Evolutionary conservation across 2,888 invertebrate genomes (phyloP).

Genomic region (Eustalomyia histrio): DNA sequence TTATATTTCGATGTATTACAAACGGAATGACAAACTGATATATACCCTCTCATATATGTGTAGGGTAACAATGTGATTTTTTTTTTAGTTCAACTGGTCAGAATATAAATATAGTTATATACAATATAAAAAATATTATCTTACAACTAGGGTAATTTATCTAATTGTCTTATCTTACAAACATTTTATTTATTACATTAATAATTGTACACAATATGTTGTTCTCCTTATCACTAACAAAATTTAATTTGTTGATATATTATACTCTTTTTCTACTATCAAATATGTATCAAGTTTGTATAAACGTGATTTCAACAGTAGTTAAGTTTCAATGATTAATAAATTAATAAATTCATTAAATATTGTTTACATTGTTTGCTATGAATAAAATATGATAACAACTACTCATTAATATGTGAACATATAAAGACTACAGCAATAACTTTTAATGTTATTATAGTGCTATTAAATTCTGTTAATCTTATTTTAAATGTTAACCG

Average conservation of each 20-base stretch:
- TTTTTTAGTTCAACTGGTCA: too few relatives aligned
- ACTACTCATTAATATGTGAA: background rate
- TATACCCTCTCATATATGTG: too few relatives aligned
- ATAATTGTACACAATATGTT: background rate
- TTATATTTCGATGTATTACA: too few relatives aligned
- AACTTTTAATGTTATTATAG: constrained; percentile 1
- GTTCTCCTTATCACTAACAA: background rate
- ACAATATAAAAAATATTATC: too few relatives aligned
- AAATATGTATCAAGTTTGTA: background rate
- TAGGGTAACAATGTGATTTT: too few relatives aligned
- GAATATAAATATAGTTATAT: too few relatives aligned
- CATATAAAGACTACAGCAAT: constrained; percentile 5
- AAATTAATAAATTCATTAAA: background rate
- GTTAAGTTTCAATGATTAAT: constrained; percentile 21
- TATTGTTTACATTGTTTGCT: constrained; percentile 1
- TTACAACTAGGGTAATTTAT: too few relatives aligned
- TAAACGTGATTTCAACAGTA: background rate
- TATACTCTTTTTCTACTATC: background rate
- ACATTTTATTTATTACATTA: background rate
- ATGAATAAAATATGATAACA: constrained; percentile 19
- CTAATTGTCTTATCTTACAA: too few relatives aligned
- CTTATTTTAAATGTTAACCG: constrained; percentile 1
- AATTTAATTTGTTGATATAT: background rate
- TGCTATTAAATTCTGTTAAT: background rate
- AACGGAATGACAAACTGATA: too few relatives aligned